Percentiles rank a stretch among this genome's conserved stretches.
Evolutionary conservation across 1,140 invertebrate genomes (phyloP).

Genomic region (Cheumatopsyche charites): DNA sequence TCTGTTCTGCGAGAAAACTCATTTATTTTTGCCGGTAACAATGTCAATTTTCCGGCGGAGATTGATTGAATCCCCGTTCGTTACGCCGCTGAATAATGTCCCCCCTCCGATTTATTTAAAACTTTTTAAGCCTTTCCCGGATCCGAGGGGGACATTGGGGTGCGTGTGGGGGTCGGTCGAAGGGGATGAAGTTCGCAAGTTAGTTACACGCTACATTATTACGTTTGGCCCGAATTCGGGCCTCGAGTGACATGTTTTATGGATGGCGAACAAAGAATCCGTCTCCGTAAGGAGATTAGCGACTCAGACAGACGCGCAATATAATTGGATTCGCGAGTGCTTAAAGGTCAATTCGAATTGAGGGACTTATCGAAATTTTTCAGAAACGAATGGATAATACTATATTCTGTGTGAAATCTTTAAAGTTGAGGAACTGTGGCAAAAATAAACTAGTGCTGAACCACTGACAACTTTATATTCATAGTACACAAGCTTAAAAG

Average conservation of each 20-base stretch:
- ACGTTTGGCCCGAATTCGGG: conserved; percentile 23
- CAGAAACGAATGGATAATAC: no score
- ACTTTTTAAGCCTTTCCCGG: conserved; percentile 43
- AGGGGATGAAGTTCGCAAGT: conserved; percentile 21
- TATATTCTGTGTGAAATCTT: not conserved
- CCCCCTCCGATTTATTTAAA: conserved; percentile 43
- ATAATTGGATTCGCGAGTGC: conserved; percentile 33
- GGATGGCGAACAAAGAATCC: conserved; percentile 30
- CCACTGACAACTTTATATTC: no score
- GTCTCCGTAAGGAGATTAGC: conserved; percentile 30
- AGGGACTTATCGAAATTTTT: not conserved
- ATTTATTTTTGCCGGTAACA: conserved; percentile 45
- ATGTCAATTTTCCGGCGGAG: conserved; percentile 48
- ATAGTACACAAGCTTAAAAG: no score
- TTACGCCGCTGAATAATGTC: conserved; percentile 45
- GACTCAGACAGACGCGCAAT: conserved; percentile 27
- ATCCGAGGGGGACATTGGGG: not conserved
- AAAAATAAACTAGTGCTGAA: no score
- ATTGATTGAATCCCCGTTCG: conserved; percentile 47
- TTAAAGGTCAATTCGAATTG: conserved; percentile 20
- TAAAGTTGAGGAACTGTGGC: no score
- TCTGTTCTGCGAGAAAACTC: conserved; percentile 22
- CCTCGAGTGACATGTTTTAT: conserved; percentile 33
- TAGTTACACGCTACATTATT: conserved; percentile 36
- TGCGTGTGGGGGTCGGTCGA: not conserved